phyloP scores from a whole-genome alignment of 2,797 vertebrate genomes.

The Dryobates pubescens region DNA sequence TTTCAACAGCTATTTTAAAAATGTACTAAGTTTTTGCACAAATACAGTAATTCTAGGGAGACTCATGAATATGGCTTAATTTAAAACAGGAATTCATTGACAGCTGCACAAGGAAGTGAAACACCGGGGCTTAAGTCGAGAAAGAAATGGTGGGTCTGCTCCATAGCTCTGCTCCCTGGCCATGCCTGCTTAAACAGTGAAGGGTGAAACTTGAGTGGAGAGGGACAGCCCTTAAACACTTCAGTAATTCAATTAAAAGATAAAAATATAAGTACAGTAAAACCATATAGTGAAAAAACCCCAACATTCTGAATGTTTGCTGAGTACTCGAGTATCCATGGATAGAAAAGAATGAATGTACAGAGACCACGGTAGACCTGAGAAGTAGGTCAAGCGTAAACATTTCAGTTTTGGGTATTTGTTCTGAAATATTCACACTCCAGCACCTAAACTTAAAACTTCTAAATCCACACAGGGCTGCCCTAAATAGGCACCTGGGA shows the following conservation, averaged over 20 bases:
- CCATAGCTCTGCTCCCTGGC: neutral
- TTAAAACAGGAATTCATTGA: conserved; percentile 13
- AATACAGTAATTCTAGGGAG: neutral
- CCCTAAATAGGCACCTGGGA: neutral
- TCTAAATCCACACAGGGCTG: neutral
- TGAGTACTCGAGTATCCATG: neutral
- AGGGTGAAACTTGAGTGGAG: neutral
- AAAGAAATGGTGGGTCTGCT: neutral
- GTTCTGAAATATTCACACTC: neutral
- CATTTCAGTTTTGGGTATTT: neutral
- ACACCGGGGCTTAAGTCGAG: neutral
- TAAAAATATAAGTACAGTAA: neutral
- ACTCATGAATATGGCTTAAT: conserved; percentile 3
- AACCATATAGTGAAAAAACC: neutral
- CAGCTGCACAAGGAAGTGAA: neutral
- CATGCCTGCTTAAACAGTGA: neutral
- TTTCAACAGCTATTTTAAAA: conserved; percentile 27
- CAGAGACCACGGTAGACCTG: neutral
- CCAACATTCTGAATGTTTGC: neutral
- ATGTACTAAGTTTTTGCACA: conserved; percentile 8
- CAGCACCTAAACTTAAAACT: neutral
- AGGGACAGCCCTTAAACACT: neutral
- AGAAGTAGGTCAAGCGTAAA: neutral
- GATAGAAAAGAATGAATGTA: neutral
- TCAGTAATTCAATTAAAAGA: neutral